These are phyloP conservation scores for Caiman crocodilus DNA, from an alignment of 2,797 vertebrate species.

Conservation along the genomic window DNA sequence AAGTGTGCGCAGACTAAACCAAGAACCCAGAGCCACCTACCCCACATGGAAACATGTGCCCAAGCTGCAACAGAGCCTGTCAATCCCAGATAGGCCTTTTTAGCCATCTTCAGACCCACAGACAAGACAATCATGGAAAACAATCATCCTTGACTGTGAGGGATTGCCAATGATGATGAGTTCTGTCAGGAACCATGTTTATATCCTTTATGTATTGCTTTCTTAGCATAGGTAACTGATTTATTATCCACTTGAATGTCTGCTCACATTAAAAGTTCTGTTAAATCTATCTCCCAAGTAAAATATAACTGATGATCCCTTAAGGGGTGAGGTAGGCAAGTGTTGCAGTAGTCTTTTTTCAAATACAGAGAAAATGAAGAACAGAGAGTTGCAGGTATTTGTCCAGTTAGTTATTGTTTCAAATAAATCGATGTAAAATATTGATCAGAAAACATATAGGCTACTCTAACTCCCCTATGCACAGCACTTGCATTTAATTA, in stretches of 20 bases:
- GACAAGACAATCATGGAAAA: too few relatives aligned
- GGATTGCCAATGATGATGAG: too few relatives aligned
- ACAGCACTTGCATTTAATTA: background rate
- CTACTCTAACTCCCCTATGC: background rate
- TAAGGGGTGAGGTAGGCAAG: constrained; percentile 29
- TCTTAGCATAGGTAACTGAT: constrained; percentile 59
- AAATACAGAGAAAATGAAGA: constrained; percentile 39
- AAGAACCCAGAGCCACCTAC: too few relatives aligned
- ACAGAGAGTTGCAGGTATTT: background rate
- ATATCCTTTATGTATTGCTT: constrained; percentile 17
- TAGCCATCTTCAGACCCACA: too few relatives aligned
- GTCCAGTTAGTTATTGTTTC: background rate
- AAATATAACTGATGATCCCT: constrained; percentile 39
- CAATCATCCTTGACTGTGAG: too few relatives aligned
- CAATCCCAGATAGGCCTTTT: too few relatives aligned
- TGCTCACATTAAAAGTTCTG: constrained; percentile 46
- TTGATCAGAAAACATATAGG: background rate
- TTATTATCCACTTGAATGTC: constrained; percentile 52
- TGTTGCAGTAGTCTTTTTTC: background rate
- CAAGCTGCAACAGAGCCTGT: too few relatives aligned
- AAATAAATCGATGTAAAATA: constrained; percentile 17
- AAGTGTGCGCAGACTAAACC: too few relatives aligned
- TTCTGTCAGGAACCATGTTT: constrained; percentile 10
- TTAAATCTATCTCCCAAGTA: constrained; percentile 53
- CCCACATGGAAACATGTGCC: too few relatives aligned